phyloP scores from a whole-genome alignment of 37 sponge, comb jelly and placozoan species.

The Mnemiopsis leidyi region DNA sequence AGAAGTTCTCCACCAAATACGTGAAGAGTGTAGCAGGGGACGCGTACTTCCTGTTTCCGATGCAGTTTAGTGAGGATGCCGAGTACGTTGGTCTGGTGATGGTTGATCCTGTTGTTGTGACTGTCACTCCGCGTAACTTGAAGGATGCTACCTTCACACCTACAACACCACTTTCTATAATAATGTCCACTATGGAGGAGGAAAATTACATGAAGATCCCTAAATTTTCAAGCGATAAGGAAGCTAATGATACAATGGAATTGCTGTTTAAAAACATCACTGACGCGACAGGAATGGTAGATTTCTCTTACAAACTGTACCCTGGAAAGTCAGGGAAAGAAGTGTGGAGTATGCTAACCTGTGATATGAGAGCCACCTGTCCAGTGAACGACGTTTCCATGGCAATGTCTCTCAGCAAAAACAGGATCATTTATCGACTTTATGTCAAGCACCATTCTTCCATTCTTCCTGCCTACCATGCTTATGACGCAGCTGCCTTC shows the following conservation, averaged over 20 bases:
- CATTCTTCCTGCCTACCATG: not conserved
- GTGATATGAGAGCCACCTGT: constrained; percentile 36
- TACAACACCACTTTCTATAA: not conserved
- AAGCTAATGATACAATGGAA: not conserved
- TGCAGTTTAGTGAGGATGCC: not conserved
- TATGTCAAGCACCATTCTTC: not conserved
- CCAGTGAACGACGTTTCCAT: constrained; percentile 1
- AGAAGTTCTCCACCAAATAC: not conserved
- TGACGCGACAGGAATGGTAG: not conserved
- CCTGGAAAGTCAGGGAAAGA: not conserved
- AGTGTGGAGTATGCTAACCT: constrained; percentile 30
- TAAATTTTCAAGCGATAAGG: not conserved
- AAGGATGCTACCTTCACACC: constrained; percentile 3
- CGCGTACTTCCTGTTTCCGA: constrained; percentile 41
- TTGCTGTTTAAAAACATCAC: not conserved
- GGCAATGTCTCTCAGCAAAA: not conserved
- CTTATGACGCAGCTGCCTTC: not conserved
- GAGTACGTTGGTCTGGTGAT: constrained; percentile 11
- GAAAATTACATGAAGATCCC: not conserved
- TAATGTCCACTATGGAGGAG: constrained; percentile 12
- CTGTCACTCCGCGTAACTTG: not conserved
- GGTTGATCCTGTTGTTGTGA: constrained; percentile 12
- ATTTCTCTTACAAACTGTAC: not conserved
- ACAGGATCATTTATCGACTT: not conserved
- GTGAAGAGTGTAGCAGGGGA: not conserved